These are phyloP conservation scores for Elephas maximus DNA, from an alignment of 2,113 vertebrate genomes.

Conservation along the genomic window DNA sequence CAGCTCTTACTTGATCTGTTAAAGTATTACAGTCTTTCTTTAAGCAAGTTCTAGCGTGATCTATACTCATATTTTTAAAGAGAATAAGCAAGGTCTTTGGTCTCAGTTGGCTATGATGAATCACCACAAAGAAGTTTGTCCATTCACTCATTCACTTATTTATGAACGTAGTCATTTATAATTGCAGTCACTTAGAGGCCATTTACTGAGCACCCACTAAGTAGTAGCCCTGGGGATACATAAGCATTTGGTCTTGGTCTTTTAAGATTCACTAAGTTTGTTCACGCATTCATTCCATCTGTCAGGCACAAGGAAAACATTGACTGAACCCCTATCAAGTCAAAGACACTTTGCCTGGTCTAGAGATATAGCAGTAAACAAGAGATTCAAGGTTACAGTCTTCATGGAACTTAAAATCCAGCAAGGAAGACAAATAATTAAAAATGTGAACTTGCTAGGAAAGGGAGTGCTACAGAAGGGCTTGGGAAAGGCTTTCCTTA, in stretches of 20 bases:
- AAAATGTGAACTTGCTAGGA: neutral
- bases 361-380: neutral
- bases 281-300: slow-evolving; percentile 4
- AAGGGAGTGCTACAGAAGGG: neutral
- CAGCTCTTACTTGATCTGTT: slow-evolving; percentile 39
- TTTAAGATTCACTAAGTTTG: neutral
- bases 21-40: slow-evolving; percentile 31
- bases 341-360: neutral
- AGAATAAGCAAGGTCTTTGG: slow-evolving; percentile 29
- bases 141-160: slow-evolving; percentile 38
- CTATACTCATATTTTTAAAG: slow-evolving; percentile 26
- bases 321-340: neutral
- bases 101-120: slow-evolving; percentile 20
- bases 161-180: neutral
- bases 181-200: slow-evolving; percentile 12
- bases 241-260: slow-evolving; percentile 18
- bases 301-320: neutral
- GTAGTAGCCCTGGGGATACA: neutral
- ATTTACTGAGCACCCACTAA: slow-evolving; percentile 25
- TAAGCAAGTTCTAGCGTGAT: slow-evolving; percentile 21
- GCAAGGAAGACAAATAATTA: neutral
- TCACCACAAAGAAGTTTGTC: slow-evolving; percentile 17
- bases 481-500: neutral
- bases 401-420: neutral
- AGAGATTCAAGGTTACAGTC: neutral